Evolutionary conservation across 1,140 invertebrate species (phyloP).

Genomic region (Bombus waltoni): DNA sequence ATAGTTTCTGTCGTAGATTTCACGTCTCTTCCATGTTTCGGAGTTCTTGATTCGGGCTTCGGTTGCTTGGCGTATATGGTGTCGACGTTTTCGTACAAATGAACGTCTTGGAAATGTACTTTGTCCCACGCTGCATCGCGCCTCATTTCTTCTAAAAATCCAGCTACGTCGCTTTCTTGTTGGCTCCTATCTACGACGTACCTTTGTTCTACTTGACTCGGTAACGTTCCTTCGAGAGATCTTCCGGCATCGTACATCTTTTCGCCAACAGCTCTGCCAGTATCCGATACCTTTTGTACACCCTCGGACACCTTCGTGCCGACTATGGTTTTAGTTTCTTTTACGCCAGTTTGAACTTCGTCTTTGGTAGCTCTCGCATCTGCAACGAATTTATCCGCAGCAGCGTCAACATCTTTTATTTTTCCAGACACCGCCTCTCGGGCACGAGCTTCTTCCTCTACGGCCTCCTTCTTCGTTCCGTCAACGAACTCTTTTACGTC

Average conservation of each 20-base stretch:
- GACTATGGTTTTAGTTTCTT: slow-evolving; percentile 45
- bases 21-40: not conserved
- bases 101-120: not conserved
- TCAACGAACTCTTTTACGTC: slow-evolving; percentile 72
- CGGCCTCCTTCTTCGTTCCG: slow-evolving; percentile 66
- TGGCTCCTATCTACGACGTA: not conserved
- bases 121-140: slow-evolving; percentile 2
- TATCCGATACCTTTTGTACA: slow-evolving; percentile 22
- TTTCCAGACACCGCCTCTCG: slow-evolving; percentile 53
- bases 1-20: not conserved
- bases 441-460: slow-evolving; percentile 56
- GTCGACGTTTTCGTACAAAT: not conserved
- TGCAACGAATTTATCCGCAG: slow-evolving; percentile 1
- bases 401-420: slow-evolving; percentile 35
- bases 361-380: slow-evolving; percentile 57
- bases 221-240: not conserved
- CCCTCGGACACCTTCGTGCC: slow-evolving; percentile 25
- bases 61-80: not conserved
- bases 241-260: slow-evolving; percentile 16
- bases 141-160: slow-evolving; percentile 8
- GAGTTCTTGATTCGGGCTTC: not conserved
- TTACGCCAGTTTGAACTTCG: slow-evolving; percentile 39
- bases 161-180: not conserved
- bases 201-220: not conserved
- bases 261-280: slow-evolving; percentile 33